These are phyloP conservation scores for Danaus melanippus DNA, from an alignment of 1,140 invertebrate genomes.

Conservation along the genomic window DNA sequence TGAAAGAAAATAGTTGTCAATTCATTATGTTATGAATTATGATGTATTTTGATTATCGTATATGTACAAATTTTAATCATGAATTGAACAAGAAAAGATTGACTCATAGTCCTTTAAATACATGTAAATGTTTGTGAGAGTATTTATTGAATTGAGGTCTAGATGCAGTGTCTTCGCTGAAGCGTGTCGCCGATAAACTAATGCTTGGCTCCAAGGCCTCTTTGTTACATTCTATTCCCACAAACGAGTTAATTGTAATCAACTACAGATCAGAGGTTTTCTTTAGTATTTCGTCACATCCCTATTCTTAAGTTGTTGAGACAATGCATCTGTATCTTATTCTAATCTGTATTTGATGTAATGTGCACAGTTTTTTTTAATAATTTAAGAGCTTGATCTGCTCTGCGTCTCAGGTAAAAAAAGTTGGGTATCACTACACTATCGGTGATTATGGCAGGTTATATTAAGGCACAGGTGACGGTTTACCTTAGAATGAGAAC, in stretches of 20 bases:
- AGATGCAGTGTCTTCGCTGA: slow-evolving; percentile 8
- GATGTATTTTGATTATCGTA: too few species aligned
- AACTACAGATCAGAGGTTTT: slow-evolving; percentile 52
- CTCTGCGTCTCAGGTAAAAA: too few species aligned
- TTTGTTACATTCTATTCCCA: slow-evolving; percentile 62
- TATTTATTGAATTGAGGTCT: neutral
- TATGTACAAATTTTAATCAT: too few species aligned
- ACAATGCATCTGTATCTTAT: slow-evolving; percentile 20
- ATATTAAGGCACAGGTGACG: slow-evolving; percentile 14
- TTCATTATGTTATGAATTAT: too few species aligned
- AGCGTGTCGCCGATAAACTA: slow-evolving; percentile 29
- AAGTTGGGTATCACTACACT: too few species aligned
- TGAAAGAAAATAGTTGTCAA: too few species aligned
- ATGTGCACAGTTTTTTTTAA: slow-evolving; percentile 3
- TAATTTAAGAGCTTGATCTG: too few species aligned
- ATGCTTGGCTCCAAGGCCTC: slow-evolving; percentile 44
- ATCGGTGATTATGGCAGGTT: too few species aligned
- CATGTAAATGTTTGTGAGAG: slow-evolving; percentile 8
- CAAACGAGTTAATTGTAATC: slow-evolving; percentile 57
- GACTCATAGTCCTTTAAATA: too few species aligned
- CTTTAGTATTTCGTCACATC: slow-evolving; percentile 55
- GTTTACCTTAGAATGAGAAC: slow-evolving; percentile 24
- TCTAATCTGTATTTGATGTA: neutral
- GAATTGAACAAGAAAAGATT: too few species aligned
- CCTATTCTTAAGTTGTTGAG: slow-evolving; percentile 34